Evolutionary conservation across 2,797 vertebrate genomes (phyloP), one percentile per base, ranked within the genome.

Genomic region (Fringilla coelebs): DNA sequence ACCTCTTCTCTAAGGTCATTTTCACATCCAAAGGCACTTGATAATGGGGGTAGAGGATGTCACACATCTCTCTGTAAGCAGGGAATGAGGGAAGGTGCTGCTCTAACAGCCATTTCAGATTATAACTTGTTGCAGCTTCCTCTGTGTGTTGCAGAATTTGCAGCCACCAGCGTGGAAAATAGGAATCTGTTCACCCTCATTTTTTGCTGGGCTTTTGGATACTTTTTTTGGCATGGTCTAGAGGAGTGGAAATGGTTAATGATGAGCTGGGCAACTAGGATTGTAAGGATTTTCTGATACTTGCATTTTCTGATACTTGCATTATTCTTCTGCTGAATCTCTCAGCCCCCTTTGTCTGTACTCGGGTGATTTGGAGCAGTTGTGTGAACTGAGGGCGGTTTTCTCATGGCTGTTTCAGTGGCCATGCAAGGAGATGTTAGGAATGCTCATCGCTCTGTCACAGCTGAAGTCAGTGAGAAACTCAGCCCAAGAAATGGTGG

Each of bases 41-140:
- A 15, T 60, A 52, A 17, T 54, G 31, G 3, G 11, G 20, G 21
- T 12, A 65, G 28, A 57, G 31, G 60, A 60, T 65, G 49, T 36
- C 48, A 55, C 63, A 51, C n/a, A 28, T 51, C 46, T 54, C 38
- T 72, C 49, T n/a, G 21, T 21, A 57, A 78, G 74, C 67, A 54
- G 34, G 36, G 34, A 60, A 54, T 51, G 60, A 76, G 38, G n/a
- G 79, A 85, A 68, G 57, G 13, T 73, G 45, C 41, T 54, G 57
- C 48, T 90, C 18, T 38, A 65, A 75, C 67, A 82, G 81, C 75
- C 85, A 73, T 95, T 91, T 91, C 78, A 41, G 45, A 43, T 85
- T 28, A 19, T 67, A 80, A 93, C 84, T 91, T 96, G 91, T 94
- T 91, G 92, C 83, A 86, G 66, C 41, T 86, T 88, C 66, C 55